Conservation (phyloP, 2,888 invertebrate species). For the Cryptocephalus moraei region DNA sequence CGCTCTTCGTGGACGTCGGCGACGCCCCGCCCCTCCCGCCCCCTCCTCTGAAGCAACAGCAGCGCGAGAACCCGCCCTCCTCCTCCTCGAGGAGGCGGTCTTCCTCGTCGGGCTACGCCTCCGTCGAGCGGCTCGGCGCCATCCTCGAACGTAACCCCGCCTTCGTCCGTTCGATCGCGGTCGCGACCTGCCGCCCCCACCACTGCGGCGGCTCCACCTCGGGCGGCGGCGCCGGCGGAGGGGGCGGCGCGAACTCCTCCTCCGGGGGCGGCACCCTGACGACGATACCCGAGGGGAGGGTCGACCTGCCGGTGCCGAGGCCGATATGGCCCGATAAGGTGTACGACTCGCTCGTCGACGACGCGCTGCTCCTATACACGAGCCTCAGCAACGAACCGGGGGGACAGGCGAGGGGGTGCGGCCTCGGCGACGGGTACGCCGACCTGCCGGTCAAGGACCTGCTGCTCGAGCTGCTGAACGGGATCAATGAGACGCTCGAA, state of each 20-base stretch:
- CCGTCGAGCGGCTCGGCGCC: conserved; percentile 29
- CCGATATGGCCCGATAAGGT: conserved; percentile 36
- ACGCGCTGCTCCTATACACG: conserved; percentile 34
- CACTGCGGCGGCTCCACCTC: conserved; percentile 22
- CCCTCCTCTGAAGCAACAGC: conserved; percentile 4
- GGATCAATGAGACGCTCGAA: conserved; percentile 35
- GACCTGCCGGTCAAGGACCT: conserved; percentile 33
- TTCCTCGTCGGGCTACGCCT: conserved; percentile 38
- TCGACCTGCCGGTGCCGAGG: conserved; percentile 36
- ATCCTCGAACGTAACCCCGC: conserved; percentile 34
- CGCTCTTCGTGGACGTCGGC: conserved; percentile 29
- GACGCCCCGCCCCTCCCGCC: neutral
- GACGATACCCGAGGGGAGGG: conserved; percentile 40
- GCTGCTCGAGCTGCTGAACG: conserved; percentile 34
- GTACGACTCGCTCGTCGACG: conserved; percentile 36
- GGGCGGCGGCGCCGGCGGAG: conserved; percentile 1
- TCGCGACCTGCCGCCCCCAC: conserved; percentile 19
- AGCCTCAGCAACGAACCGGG: conserved; percentile 28
- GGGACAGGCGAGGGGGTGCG: conserved; percentile 3
- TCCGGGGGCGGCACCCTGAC: conserved; percentile 31
- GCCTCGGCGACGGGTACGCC: conserved; percentile 13
- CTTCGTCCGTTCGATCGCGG: conserved; percentile 33
- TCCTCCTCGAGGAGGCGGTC: conserved; percentile 7
- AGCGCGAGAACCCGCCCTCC: conserved; percentile 12
- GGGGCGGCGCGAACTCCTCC: conserved; percentile 4